Percentiles rank a stretch among this genome's conserved stretches.
These are phyloP conservation scores for Galaxea fascicularis DNA, from an alignment of 92 coral and sea anemone species.

Conservation along the genomic window DNA sequence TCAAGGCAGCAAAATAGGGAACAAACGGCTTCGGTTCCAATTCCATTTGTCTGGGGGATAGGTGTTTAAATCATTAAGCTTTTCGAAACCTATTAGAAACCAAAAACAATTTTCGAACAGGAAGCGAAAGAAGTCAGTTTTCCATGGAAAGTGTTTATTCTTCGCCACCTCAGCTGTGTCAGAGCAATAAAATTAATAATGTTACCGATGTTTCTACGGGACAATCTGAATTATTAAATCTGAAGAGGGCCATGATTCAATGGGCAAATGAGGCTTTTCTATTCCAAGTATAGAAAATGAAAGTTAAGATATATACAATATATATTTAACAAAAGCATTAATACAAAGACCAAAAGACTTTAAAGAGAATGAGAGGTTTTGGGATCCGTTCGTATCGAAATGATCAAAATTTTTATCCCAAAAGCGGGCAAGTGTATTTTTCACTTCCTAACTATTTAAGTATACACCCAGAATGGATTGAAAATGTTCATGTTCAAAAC, in stretches of 20 bases:
- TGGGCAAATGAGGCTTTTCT: neutral
- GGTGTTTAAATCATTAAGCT: neutral
- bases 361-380: neutral
- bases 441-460: too few relatives aligned
- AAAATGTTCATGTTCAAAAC: neutral
- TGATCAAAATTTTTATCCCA: neutral
- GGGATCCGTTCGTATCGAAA: neutral
- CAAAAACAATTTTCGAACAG: neutral
- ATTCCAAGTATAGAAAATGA: neutral
- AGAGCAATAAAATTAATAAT: neutral
- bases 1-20: neutral
- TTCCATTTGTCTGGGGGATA: too few relatives aligned
- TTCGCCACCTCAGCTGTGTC: constrained; percentile 3
- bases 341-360: neutral
- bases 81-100: neutral
- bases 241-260: neutral
- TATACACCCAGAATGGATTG: neutral
- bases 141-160: neutral
- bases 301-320: neutral
- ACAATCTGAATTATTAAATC: neutral
- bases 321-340: neutral
- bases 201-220: neutral
- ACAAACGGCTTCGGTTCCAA: neutral
- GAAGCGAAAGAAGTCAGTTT: neutral
- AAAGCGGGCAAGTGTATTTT: neutral